A percentile compares a stretch with the other conserved stretches of the same genome.
Conservation (phyloP, 2,113 vertebrate genomes). For the Callorhinus ursinus region DNA sequence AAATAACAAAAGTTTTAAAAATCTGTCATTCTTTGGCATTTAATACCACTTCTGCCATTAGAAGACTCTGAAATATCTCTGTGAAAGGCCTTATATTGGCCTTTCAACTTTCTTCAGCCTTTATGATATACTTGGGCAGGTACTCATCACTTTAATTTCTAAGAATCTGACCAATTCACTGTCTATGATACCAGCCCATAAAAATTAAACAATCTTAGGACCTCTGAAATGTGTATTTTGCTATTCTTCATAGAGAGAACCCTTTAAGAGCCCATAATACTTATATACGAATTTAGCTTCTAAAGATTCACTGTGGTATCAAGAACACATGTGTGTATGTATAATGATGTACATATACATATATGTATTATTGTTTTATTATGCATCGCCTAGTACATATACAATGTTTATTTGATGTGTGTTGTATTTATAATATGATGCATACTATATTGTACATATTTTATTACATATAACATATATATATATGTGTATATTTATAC, state of each 20-base stretch:
- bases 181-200: background rate
- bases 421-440: background rate
- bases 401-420: background rate
- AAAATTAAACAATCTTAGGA: background rate
- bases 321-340: background rate
- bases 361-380: background rate
- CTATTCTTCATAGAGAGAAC: background rate
- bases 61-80: background rate
- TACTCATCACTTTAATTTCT: background rate
- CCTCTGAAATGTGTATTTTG: background rate
- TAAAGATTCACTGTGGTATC: background rate
- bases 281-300: background rate
- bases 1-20: background rate
- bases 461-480: background rate
- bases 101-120: background rate
- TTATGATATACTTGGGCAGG: background rate
- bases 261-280: background rate
- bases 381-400: background rate
- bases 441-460: background rate
- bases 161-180: background rate
- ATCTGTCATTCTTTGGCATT: background rate
- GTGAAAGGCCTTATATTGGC: background rate
- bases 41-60: background rate
- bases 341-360: background rate
- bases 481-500: background rate